Conservation (phyloP, 2,797 vertebrate species). For the Hypotaenidia philippensis region DNA sequence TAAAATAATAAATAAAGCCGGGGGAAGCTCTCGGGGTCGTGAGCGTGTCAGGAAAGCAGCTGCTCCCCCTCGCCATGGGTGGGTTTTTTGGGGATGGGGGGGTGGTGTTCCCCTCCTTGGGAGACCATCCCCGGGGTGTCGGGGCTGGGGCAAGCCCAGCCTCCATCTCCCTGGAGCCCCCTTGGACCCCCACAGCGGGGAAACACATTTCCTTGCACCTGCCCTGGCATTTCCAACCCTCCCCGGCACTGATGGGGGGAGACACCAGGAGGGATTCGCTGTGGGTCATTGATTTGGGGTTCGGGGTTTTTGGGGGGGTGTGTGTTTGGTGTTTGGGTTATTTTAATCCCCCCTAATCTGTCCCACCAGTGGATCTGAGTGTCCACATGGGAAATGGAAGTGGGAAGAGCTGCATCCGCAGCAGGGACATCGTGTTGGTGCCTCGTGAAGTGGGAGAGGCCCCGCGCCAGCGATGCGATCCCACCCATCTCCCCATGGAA, state of each 20-base stretch:
- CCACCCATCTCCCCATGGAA: conserved; percentile 6
- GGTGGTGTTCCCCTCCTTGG: fast-evolving
- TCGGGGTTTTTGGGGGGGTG: neutral
- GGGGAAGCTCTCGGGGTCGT: neutral
- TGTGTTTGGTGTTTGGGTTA: no score
- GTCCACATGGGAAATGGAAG: conserved; percentile 32
- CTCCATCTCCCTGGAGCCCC: neutral
- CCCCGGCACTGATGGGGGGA: neutral
- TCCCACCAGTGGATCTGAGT: conserved; percentile 21
- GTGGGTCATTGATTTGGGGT: fast-evolving
- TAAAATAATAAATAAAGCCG: conserved; percentile 37
- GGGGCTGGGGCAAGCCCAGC: neutral
- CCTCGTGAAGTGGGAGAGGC: neutral
- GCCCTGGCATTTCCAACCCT: neutral
- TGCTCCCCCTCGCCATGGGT: neutral
- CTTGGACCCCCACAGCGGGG: fast-evolving
- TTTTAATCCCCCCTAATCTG: neutral
- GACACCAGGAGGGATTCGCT: neutral
- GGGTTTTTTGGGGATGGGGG: no score
- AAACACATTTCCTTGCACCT: neutral
- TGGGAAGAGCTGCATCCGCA: conserved; percentile 1
- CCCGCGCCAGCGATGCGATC: neutral
- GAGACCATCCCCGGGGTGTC: neutral
- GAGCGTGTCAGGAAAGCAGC: fast-evolving
- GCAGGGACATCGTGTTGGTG: neutral